phyloP scores from a whole-genome alignment of 2,113 vertebrate species.

The Aegotheles bennettii region DNA sequence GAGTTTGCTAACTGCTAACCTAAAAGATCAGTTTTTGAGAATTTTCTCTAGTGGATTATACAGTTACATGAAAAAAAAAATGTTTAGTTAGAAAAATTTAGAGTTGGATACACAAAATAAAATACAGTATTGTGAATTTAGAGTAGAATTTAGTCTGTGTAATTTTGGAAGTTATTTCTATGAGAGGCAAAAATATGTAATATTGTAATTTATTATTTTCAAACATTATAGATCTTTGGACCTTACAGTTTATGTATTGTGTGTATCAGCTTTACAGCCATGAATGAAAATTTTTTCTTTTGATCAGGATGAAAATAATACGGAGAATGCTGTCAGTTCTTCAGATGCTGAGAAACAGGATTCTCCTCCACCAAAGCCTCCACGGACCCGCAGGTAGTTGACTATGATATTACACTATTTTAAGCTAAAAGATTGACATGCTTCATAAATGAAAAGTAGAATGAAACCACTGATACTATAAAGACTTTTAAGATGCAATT shows the following conservation, averaged over 20 bases:
- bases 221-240: neutral
- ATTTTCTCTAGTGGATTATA: neutral
- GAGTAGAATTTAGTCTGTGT: neutral
- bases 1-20: neutral
- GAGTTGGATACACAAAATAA: neutral
- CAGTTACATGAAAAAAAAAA: neutral
- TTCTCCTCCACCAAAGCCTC: conserved; percentile 94
- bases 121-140: neutral
- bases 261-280: neutral
- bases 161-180: neutral
- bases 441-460: neutral
- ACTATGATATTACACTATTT: neutral
- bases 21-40: neutral
- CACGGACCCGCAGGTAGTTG: conserved; percentile 88
- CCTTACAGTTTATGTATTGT: neutral
- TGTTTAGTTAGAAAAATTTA: neutral
- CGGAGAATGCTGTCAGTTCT: conserved; percentile 78
- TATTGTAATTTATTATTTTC: neutral
- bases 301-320: conserved; percentile 86
- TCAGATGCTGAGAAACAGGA: conserved; percentile 85
- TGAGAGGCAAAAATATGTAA: neutral
- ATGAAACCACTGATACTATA: neutral
- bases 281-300: neutral
- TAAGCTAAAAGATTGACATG: neutral
- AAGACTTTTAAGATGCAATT: neutral